phyloP scores from a whole-genome alignment of 2,797 vertebrate species.

The Oreortyx pictus region DNA sequence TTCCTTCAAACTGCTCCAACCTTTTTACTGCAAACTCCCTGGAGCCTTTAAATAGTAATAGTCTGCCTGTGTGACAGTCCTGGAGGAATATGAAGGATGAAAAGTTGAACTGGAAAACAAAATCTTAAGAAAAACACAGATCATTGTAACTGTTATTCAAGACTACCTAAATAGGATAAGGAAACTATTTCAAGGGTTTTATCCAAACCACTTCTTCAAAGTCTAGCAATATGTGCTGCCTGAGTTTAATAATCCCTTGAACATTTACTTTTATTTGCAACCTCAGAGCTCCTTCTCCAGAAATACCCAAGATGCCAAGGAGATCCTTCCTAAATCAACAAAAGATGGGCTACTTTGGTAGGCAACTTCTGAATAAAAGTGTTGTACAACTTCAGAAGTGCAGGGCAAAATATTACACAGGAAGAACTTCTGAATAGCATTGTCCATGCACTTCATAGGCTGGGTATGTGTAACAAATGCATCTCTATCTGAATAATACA shows the following conservation, averaged over 20 bases:
- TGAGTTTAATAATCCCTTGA: not conserved
- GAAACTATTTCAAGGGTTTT: not conserved
- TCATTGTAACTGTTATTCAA: not conserved
- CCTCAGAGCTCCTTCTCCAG: not conserved
- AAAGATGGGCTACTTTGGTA: not conserved
- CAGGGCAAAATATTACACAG: not conserved
- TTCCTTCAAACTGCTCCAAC: not conserved
- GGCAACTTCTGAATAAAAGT: not conserved
- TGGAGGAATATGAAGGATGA: slow-evolving; percentile 1
- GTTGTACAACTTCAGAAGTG: not conserved
- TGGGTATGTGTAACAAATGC: not conserved
- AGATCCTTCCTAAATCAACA: not conserved
- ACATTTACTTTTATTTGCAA: not conserved
- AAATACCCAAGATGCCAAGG: not conserved
- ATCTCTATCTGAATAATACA: not conserved
- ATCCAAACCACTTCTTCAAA: not conserved
- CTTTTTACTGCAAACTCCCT: not conserved
- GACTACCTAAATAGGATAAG: not conserved
- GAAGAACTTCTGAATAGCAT: not conserved
- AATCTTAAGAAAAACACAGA: not conserved
- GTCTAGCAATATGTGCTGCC: not conserved
- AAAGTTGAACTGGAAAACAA: slow-evolving; percentile 24
- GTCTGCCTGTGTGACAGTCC: not conserved
- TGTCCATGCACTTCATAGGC: fast-evolving
- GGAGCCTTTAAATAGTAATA: not conserved